phyloP scores from a whole-genome alignment of 1,140 invertebrate genomes.

The Diprion similis region DNA sequence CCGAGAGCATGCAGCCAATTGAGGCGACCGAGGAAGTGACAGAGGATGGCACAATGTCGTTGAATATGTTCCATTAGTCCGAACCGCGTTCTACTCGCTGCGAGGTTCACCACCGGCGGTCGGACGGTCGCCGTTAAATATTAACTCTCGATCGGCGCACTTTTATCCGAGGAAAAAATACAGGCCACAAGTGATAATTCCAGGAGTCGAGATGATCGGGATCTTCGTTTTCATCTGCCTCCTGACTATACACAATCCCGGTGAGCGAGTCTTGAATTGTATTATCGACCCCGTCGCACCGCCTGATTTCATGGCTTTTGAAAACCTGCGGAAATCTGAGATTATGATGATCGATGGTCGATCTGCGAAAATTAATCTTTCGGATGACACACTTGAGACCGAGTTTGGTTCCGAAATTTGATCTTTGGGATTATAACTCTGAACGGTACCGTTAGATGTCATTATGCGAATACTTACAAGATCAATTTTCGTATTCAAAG shows the following conservation, averaged over 20 bases:
- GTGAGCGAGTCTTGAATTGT: not conserved
- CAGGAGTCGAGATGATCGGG: not conserved
- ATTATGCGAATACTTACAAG: too few relatives aligned
- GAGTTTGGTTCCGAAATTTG: too few relatives aligned
- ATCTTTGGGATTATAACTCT: too few relatives aligned
- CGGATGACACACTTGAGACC: too few relatives aligned
- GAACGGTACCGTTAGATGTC: too few relatives aligned
- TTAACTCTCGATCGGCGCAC: not conserved
- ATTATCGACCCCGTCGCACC: too few relatives aligned
- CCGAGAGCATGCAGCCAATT: slow-evolving; percentile 31
- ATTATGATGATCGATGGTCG: too few relatives aligned
- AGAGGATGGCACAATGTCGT: slow-evolving; percentile 43
- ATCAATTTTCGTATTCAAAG: too few relatives aligned
- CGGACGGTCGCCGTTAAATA: slow-evolving; percentile 21
- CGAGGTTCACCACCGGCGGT: slow-evolving; percentile 37
- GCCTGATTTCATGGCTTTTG: too few relatives aligned
- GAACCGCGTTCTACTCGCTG: slow-evolving; percentile 28
- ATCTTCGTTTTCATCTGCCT: not conserved
- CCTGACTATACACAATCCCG: not conserved
- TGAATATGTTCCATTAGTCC: slow-evolving; percentile 47
- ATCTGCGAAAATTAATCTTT: too few relatives aligned
- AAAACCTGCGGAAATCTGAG: too few relatives aligned
- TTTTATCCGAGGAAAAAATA: not conserved
- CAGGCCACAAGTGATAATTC: not conserved
- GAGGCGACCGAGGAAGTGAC: slow-evolving; percentile 51